Percentiles rank a stretch among this genome's conserved stretches.
Evolutionary conservation across 2,113 vertebrate species (phyloP).

Genomic region (Grus americana): DNA sequence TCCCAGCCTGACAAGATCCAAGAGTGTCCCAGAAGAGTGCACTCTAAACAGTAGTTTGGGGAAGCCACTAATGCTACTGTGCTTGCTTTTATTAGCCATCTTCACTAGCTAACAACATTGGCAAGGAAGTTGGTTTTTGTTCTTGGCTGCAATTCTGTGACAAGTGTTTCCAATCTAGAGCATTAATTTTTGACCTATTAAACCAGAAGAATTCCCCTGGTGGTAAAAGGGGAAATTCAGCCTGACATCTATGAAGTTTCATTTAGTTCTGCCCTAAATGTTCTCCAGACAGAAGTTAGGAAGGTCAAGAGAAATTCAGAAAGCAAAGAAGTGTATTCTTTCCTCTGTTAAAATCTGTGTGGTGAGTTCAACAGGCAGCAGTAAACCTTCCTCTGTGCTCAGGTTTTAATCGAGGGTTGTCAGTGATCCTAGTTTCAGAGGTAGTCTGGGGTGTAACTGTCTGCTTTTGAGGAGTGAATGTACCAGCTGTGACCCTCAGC

Average conservation of each 20-base stretch:
- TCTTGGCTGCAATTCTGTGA: neutral
- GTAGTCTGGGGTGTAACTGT: neutral
- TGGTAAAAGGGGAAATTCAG: neutral
- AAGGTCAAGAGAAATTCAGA: neutral
- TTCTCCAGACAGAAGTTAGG: neutral
- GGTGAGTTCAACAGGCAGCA: neutral
- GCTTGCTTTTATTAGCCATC: neutral
- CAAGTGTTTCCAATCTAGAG: neutral
- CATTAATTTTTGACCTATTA: slow-evolving; percentile 19
- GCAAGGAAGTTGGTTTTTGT: neutral
- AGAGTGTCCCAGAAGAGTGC: neutral
- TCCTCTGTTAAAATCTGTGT: neutral
- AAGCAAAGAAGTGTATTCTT: neutral
- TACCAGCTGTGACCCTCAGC: neutral
- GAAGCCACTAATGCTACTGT: neutral
- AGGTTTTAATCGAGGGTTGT: neutral
- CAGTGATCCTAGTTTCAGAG: neutral
- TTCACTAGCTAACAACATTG: neutral
- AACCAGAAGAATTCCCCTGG: neutral
- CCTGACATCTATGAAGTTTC: neutral
- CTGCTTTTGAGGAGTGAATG: neutral
- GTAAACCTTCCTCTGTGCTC: neutral
- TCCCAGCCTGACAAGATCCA: slow-evolving; percentile 13
- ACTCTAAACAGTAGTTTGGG: neutral
- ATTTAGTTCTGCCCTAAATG: neutral